A percentile compares a stretch with the other conserved stretches of the same genome.
phyloP scores from a whole-genome alignment of 2,797 vertebrate species.

The Mormyrops attenuatus region DNA sequence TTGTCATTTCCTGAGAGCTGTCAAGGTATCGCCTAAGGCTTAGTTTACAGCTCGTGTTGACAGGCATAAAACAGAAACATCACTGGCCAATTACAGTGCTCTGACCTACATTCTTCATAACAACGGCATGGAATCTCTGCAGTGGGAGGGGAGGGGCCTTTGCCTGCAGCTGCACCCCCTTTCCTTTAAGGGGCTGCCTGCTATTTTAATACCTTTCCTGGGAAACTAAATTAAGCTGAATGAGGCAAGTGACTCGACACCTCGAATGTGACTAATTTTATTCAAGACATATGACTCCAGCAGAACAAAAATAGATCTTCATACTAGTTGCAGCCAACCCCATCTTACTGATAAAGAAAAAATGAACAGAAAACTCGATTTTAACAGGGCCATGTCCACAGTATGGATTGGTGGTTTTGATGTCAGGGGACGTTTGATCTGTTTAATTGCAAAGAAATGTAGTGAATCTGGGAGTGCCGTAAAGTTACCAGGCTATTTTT shows the following conservation, averaged over 20 bases:
- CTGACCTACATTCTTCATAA: conserved; percentile 47
- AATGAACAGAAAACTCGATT: background rate
- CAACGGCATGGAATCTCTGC: conserved; percentile 44
- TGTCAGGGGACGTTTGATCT: background rate
- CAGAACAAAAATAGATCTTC: conserved; percentile 32
- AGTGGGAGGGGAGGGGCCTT: conserved; percentile 34
- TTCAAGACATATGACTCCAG: conserved; percentile 28
- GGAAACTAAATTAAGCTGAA: conserved; percentile 55
- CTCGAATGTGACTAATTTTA: conserved; percentile 44
- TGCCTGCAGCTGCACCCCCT: conserved; percentile 40
- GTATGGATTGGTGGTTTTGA: background rate
- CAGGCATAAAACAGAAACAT: background rate
- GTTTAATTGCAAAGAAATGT: background rate
- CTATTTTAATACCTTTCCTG: conserved; percentile 52
- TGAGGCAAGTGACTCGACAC: conserved; percentile 38
- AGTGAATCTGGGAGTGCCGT: background rate
- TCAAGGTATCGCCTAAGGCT: background rate
- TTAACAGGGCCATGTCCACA: background rate
- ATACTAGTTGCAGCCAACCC: background rate
- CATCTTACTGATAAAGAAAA: background rate
- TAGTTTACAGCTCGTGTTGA: background rate
- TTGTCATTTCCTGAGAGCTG: background rate
- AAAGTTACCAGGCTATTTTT: background rate
- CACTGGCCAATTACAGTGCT: conserved; percentile 28
- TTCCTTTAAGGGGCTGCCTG: conserved; percentile 40